Base-by-base conservation (phyloP, 2,888 invertebrate species). In the Caenorhabditis zanzibari region DNA sequence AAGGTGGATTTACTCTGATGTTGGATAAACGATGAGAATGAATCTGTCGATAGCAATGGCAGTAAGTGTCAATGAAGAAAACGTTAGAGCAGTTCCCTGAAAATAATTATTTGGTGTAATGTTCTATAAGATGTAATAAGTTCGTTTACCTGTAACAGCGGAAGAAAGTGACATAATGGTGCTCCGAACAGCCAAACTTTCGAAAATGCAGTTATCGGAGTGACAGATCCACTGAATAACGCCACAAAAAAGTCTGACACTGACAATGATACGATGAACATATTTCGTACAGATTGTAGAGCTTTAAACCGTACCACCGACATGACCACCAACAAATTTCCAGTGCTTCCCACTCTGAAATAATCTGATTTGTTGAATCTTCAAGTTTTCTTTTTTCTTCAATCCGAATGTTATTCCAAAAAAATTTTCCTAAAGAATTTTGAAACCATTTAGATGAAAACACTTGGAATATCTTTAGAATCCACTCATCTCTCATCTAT, bases 21-120 rank as follows among this genome's bases (percentile, higher is more conserved):
- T 90, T 14, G 92, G 92, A 32, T 87, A 90, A 56, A 91, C 86
- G 49, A 92, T 92, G 32, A 92, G 81, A 6, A 91, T 90, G 80
- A 88, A 98, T 81, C 98, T 95, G 94, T 99, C 98, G 83, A 98
- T 95, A 66, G 98, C 97, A 90, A 99, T 98, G 88, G 97, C 96
- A 88, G 97, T 98, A 85, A 98, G 94, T 4, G 98, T 99, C 90
- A 98, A 94, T 0, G 98, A 97, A 81, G 97, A 97, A 92, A 98
- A 97, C 94, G 98, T 98, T 88, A 99, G 96, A 92, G 96, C 96
- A 90, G 96, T 96, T 72, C 97, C 92, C 90, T 91, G 80, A 71
- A 91, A 86, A n/a, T n/a, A n/a, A n/a, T n/a, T n/a, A n/a, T n/a
- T n/a, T n/a, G n/a, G n/a, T n/a, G n/a, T n/a, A 32, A 10, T 24